Evolutionary conservation across 2,888 invertebrate genomes (phyloP).

Genomic region (Oscheius sp.): DNA sequence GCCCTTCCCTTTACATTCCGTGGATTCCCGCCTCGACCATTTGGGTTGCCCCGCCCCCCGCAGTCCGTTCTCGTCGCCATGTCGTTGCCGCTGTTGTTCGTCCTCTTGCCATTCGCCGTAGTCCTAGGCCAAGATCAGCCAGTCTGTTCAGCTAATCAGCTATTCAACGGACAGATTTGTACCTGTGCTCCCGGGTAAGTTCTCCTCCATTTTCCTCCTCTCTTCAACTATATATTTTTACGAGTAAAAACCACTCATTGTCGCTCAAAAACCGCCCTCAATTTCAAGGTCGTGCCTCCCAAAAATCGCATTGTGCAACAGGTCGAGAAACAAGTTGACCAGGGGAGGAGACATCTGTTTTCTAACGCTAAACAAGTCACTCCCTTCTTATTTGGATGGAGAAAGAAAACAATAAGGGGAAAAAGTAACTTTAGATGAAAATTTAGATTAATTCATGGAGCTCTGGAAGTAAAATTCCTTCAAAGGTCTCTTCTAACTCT

Average conservation of each 20-base stretch:
- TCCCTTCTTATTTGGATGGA: too few species aligned
- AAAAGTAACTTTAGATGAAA: too few species aligned
- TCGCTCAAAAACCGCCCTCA: constrained; percentile 23
- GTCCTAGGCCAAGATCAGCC: constrained; percentile 46
- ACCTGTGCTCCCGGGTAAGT: constrained; percentile 68
- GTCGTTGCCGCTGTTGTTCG: constrained; percentile 27
- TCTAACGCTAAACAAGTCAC: too few species aligned
- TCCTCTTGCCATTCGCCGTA: constrained; percentile 24
- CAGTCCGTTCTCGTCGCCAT: constrained; percentile 20
- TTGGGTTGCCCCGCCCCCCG: constrained; percentile 21
- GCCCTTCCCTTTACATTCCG: constrained; percentile 15
- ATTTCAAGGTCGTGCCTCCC: constrained; percentile 23
- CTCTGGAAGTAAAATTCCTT: too few species aligned
- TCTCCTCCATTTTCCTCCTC: background rate
- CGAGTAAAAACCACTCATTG: background rate
- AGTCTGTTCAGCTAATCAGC: constrained; percentile 64
- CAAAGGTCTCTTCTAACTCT: too few species aligned
- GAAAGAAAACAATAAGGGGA: too few species aligned
- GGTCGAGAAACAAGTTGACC: constrained; percentile 24
- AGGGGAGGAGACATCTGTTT: background rate
- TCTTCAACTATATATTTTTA: background rate
- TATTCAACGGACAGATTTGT: constrained; percentile 68
- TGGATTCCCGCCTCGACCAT: constrained; percentile 16
- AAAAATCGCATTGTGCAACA: constrained; percentile 24
- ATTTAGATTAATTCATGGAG: too few species aligned